Evolutionary conservation across 2,113 vertebrate species (phyloP), one percentile per base, ranked within the genome.

Genomic region (Puntigrus tetrazona): DNA sequence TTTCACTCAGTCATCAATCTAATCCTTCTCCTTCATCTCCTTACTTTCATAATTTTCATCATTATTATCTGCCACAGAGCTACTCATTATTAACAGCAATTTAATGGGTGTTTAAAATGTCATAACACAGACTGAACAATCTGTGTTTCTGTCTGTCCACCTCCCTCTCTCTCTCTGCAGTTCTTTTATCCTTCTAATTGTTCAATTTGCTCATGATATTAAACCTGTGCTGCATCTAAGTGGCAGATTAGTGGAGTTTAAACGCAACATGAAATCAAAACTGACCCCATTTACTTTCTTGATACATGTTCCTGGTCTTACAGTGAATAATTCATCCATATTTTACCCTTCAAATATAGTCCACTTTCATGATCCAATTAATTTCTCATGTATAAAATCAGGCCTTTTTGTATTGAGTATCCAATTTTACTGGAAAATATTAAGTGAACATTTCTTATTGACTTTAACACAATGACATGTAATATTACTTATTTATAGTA

Each of bases 41-140:
- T 67, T 22, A 29, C 36, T 59, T 78, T 43, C 81, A 81, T 14
- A 18, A 20, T 31, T n/a, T n/a, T n/a, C 70, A 41, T 29, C 16
- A 52, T 73, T 29, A 65, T 65, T 14, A 50, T 75, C 41, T 47
- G 14, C 43, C 47, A 16, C 45, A 50, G 73, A 75, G 27, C 43
- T 10, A 50, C n/a, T 80, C 59, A 67, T 65, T 65, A 34, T 67
- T 8, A 47, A 61, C 36, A 78, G n/a, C 55, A 61, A 61, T 41
- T 61, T 27, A 61, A 78, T 61, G 77, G 55, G 22, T 78, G 77
- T 78, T 78, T 78, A 78, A 61, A 78, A 78, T 78, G 55, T 43
- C 36, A 78, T 55, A 52, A 78, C 75, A 38, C 11, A 3, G 55
- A 61, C 34, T 61, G 22, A 78, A 59, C 52, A 78, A 43, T 73